phyloP scores from a whole-genome alignment of 2,888 invertebrate genomes.

The Macrophya alboannulata region DNA sequence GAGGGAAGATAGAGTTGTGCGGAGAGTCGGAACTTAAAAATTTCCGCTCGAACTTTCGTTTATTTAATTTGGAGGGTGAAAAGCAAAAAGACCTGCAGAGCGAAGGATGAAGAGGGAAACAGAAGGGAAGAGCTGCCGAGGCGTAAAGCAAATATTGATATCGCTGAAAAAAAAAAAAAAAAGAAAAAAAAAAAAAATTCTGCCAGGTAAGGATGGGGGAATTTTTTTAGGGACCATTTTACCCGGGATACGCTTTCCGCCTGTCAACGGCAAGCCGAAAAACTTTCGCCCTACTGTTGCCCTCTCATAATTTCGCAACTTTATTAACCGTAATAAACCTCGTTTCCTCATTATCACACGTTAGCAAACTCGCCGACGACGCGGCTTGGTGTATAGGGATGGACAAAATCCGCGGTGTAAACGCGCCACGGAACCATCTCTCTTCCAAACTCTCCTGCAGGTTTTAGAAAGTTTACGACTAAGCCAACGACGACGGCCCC shows the following conservation, averaged over 20 bases:
- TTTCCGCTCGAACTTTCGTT: constrained; percentile 35
- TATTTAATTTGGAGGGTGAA: background rate
- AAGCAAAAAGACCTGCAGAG: background rate
- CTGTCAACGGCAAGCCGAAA: background rate
- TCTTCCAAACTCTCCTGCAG: constrained; percentile 21
- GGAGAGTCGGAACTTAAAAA: constrained; percentile 18
- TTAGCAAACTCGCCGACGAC: constrained; percentile 4
- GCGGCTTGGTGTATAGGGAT: background rate
- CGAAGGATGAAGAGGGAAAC: background rate
- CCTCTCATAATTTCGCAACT: constrained; percentile 24
- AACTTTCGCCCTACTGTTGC: background rate
- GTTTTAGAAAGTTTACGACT: constrained; percentile 35
- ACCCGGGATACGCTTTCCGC: background rate
- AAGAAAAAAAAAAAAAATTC: background rate
- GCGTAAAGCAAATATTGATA: constrained; percentile 12
- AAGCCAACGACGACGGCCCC: constrained; percentile 14
- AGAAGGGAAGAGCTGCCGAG: background rate
- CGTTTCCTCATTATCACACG: background rate
- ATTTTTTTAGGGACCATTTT: background rate
- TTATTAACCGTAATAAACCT: constrained; percentile 28
- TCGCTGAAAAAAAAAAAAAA: background rate
- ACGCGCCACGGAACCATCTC: background rate
- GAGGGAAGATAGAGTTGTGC: background rate
- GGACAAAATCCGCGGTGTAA: background rate
- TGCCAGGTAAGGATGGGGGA: background rate